Conservation (phyloP, 2,797 vertebrate genomes). For the Crax fasciolata region DNA sequence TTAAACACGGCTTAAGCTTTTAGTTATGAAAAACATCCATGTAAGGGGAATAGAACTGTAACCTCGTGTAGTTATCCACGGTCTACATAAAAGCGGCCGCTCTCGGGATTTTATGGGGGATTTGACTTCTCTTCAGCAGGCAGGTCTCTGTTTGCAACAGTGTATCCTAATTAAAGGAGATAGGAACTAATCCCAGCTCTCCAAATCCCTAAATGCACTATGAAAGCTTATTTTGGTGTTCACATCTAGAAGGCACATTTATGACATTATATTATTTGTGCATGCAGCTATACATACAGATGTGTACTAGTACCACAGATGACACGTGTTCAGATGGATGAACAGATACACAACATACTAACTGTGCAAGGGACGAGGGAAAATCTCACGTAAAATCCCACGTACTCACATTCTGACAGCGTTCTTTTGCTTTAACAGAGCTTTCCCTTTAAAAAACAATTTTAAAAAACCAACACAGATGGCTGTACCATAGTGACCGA, state of each 20-base stretch:
- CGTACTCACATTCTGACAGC: neutral
- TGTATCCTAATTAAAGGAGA: neutral
- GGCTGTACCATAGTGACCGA: neutral
- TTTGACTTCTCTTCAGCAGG: neutral
- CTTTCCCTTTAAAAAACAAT: neutral
- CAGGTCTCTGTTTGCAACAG: neutral
- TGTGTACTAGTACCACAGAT: neutral
- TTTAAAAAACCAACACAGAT: neutral
- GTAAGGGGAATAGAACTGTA: neutral
- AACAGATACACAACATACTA: neutral
- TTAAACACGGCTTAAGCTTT: neutral
- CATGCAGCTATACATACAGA: neutral
- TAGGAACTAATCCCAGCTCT: neutral
- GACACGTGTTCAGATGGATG: accelerated
- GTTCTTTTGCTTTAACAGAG: neutral
- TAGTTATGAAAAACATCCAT: neutral
- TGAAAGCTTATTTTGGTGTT: neutral
- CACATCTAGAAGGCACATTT: neutral
- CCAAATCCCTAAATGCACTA: neutral
- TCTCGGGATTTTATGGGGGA: neutral
- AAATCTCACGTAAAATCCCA: neutral
- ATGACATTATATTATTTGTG: neutral
- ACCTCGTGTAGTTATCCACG: neutral
- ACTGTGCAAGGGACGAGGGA: neutral
- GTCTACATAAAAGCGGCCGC: neutral